Base-by-base conservation (phyloP, 2,113 vertebrate genomes). In the Hystrix cristata region DNA sequence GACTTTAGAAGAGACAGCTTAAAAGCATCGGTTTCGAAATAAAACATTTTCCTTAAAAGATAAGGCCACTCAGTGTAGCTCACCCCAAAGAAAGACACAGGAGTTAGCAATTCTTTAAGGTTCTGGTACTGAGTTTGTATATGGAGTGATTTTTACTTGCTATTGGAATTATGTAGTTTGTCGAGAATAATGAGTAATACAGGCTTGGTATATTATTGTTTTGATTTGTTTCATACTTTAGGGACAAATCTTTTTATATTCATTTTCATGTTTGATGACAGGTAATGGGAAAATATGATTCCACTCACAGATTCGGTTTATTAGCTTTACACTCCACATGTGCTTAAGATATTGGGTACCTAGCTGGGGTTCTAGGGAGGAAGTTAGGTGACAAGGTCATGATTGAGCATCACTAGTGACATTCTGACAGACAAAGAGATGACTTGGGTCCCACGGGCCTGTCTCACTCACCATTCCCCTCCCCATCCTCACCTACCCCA, bases 1-100 rank as follows among this genome's bases (percentile, higher is more conserved):
- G 25, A 48, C n/a, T 94, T 76, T 67, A 93, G 72, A 80, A 94
- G 85, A 86, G n/a, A 65, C 21, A 60, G 48, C 91, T 93, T 48
- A 57, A 86, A 83, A 57, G 21, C 48, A 90, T 57, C 34, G 55
- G 15, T 65, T 76, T 91, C 79, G 67, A 94, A 91, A 88, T n/a
- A 84, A 91, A 72, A 65, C 46, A 67, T 86, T 92, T 90, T 85
- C n/a, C 51, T 48, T 57, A 46, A 91, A 87, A 94, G 72, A 48
- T 43, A 65, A 91, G 71, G 64, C 6, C 23, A 31, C 1, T 16
- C 13, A 64, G 25, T 34, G 34, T 57, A 11, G 7, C 5, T 69
- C 31, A 38, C 11, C 55, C 29, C 27, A 57, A n/a, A 81, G 13
- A 82, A 71, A 89, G 74, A 55, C 1, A 51, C 0, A 29, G 48